Conservation (phyloP, 2,888 invertebrate species). For the Drosophila mayaguana region DNA sequence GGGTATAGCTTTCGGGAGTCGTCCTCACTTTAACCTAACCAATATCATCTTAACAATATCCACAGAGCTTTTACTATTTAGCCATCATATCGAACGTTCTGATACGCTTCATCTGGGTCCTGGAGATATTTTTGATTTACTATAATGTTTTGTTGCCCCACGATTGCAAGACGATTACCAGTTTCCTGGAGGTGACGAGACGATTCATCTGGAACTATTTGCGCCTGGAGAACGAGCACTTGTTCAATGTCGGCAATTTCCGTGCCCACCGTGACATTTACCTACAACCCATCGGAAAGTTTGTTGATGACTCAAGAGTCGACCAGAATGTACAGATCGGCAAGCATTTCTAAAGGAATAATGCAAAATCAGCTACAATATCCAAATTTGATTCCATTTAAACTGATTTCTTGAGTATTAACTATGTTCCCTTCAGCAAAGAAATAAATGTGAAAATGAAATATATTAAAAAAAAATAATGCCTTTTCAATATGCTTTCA, state of each 20-base stretch:
- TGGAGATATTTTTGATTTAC: conserved; percentile 92
- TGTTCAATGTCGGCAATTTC: conserved; percentile 99
- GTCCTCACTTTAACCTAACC: background rate
- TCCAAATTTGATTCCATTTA: background rate
- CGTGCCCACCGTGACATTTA: conserved; percentile 98
- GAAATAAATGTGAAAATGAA: background rate
- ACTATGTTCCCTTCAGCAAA: background rate
- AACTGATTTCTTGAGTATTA: background rate
- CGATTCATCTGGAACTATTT: conserved; percentile 99
- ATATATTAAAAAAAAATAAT: too few relatives aligned
- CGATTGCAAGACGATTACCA: conserved; percentile 91
- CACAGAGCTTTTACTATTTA: conserved; percentile 90
- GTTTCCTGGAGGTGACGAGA: conserved; percentile 92
- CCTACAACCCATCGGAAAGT: conserved; percentile 84
- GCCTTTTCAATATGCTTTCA: background rate
- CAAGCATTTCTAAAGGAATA: background rate
- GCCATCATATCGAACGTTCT: conserved; percentile 96
- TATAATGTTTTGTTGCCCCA: conserved; percentile 89
- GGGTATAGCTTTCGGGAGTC: background rate
- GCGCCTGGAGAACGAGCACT: conserved; percentile 98
- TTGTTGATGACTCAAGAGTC: background rate
- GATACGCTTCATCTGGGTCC: conserved; percentile 95
- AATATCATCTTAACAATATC: background rate
- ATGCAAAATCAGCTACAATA: background rate
- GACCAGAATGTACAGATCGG: background rate